Evolutionary conservation across 2,797 vertebrate species (phyloP).

Genomic region (Netta rufina): DNA sequence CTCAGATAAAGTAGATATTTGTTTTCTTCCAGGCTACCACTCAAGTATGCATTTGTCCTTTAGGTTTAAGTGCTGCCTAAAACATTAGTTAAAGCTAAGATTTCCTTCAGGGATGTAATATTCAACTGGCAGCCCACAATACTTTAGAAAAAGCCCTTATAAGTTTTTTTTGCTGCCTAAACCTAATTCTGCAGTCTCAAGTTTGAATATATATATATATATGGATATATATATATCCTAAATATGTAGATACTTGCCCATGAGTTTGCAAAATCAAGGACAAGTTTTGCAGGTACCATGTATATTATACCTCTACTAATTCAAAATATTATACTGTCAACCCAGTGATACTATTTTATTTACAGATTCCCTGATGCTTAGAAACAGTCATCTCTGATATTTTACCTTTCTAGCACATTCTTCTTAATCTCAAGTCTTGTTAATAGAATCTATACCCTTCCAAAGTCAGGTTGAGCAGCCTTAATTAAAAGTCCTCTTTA

Average conservation of each 20-base stretch:
- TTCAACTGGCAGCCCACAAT: not conserved
- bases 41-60: not conserved
- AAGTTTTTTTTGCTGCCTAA: not conserved
- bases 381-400: not conserved
- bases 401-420: not conserved
- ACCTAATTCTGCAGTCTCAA: not conserved
- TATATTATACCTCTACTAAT: not conserved
- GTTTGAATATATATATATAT: not conserved
- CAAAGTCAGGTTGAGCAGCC: not conserved
- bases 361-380: not conserved
- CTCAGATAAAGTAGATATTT: not conserved
- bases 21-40: not conserved
- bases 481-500: conserved; percentile 35
- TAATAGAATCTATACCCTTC: not conserved
- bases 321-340: not conserved
- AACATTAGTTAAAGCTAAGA: not conserved
- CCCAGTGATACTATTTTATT: not conserved
- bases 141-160: not conserved
- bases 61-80: not conserved
- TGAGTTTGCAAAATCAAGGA: not conserved
- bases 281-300: not conserved
- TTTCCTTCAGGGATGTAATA: not conserved
- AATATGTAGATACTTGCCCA: not conserved
- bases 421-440: not conserved
- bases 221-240: not conserved